These are phyloP conservation scores for Lingula anatina DNA, from an alignment of 2,888 invertebrate species.

Conservation along the genomic window DNA sequence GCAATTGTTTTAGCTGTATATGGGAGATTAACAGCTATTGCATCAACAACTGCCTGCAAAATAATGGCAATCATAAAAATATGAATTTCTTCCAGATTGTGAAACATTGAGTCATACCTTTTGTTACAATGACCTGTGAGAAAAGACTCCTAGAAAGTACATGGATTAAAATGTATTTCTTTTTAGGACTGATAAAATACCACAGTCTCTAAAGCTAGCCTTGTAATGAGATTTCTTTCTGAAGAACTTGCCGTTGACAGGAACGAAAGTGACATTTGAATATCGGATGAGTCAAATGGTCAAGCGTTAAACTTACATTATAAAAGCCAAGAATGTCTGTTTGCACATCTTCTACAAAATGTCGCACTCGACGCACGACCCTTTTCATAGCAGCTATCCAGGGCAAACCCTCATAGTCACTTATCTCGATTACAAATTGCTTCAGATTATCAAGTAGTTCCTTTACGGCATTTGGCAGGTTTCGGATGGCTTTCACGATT, in stretches of 20 bases:
- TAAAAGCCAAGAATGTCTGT: slow-evolving; percentile 9
- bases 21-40: slow-evolving; percentile 17
- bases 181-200: too few relatives aligned
- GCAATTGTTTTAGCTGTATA: slow-evolving; percentile 17
- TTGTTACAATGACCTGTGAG: too few relatives aligned
- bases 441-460: slow-evolving; percentile 1
- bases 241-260: too few relatives aligned
- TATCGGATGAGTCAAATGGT: background rate
- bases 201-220: too few relatives aligned
- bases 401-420: slow-evolving; percentile 6
- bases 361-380: slow-evolving; percentile 5
- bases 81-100: too few relatives aligned
- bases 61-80: too few relatives aligned
- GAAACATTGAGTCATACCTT: too few relatives aligned
- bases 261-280: too few relatives aligned
- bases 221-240: too few relatives aligned
- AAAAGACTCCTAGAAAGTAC: too few relatives aligned
- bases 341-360: slow-evolving; percentile 8
- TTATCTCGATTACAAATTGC: slow-evolving; percentile 1
- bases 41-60: slow-evolving; percentile 17
- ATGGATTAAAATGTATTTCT: too few relatives aligned
- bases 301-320: slow-evolving; percentile 5
- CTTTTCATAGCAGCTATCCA: slow-evolving; percentile 8
- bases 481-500: slow-evolving; percentile 3
- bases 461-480: slow-evolving; percentile 7